Base-by-base conservation (phyloP, 2,888 invertebrate genomes). In the Campoplex capitator region DNA sequence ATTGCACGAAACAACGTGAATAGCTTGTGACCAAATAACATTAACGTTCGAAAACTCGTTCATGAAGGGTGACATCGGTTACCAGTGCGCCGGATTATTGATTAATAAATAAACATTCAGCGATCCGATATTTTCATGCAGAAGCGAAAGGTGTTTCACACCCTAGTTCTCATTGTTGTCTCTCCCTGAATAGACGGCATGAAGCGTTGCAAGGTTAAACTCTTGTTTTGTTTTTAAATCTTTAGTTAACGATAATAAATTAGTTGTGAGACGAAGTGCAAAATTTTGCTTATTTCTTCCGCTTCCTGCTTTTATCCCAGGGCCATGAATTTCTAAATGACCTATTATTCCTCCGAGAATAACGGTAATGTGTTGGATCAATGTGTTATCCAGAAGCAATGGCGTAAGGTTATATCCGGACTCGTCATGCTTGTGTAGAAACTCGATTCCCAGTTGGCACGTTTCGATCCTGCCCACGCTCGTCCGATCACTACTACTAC, bases 261-360 rank as follows among this genome's bases (percentile, higher is more conserved):
- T n/a, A 38, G 2, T 18, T 42, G 13, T 16, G 9, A 38, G 38
- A 18, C n/a, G n/a, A 54, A 11, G n/a, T 23, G 62, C 32, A 1
- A 9, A 13, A 51, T 32, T 32, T 3, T 32, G 32, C 18, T 23
- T 28, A 16, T 75, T 11, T 42, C 51, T 28, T 35, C n/a, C 28
- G 28, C 18, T 35, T 13, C 32, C 3, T 32, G 42, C 8, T 65
- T 56, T 70, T 28, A n/a, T 51, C 51, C 42, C 35, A 58, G 56
- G 48, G 42, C 58, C n/a, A 56, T 70, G 77, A 65, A 16, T 16
- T 42, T 45, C 71, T 32, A n/a, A 78, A 68, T 87, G 80, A 83
- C 83, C 76, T 77, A 83, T 83, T 71, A 77, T 83, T 67, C 73
- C 76, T 70, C 28, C 23, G 73, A 70, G 86, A 78, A 35, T 76